Conservation (phyloP, 2,113 vertebrate genomes). For the Muscicapa adusta region DNA sequence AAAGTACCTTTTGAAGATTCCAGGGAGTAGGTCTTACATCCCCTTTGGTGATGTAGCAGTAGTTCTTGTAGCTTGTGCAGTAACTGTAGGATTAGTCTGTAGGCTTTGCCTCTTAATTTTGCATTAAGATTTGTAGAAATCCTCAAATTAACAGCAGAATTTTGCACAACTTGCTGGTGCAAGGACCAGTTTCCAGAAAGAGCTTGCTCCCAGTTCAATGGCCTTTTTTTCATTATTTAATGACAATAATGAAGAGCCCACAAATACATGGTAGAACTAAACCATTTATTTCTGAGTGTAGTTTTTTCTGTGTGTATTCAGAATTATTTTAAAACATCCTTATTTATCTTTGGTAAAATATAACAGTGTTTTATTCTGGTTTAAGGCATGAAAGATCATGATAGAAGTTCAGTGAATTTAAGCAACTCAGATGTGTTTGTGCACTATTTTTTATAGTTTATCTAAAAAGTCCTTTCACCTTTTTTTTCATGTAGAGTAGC, state of each 20-base stretch:
- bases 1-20: background rate
- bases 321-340: background rate
- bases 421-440: background rate
- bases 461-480: background rate
- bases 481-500: background rate
- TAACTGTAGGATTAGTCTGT: background rate
- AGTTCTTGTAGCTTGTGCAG: background rate
- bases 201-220: background rate
- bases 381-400: background rate
- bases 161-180: background rate
- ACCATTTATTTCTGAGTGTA: rapidly evolving
- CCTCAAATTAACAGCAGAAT: background rate
- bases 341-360: background rate
- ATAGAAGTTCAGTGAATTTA: background rate
- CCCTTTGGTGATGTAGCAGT: background rate
- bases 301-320: background rate
- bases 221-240: background rate
- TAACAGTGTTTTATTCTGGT: background rate
- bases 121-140: background rate
- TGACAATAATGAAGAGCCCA: background rate
- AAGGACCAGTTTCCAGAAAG: background rate
- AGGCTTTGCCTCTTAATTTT: background rate
- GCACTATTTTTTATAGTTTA: background rate
- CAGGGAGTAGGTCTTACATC: background rate
- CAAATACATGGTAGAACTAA: background rate